Conservation (phyloP, 1,140 invertebrate species). For the Bathynomus jamesi region DNA sequence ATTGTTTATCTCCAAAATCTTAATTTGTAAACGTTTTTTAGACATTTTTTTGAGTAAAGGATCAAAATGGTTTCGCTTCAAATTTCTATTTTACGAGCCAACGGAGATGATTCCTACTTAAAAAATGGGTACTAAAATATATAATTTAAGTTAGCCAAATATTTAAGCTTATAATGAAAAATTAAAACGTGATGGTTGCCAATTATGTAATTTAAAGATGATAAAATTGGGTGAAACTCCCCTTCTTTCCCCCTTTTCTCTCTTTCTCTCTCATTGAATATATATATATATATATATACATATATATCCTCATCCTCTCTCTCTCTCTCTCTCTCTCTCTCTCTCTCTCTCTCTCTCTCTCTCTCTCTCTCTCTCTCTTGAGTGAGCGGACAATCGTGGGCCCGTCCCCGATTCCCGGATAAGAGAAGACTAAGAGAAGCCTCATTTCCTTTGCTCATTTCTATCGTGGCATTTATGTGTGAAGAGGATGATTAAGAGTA, state of each 20-base stretch:
- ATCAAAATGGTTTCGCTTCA: neutral
- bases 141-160: neutral
- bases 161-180: constrained; percentile 1
- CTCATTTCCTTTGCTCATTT: too few species aligned
- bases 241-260: neutral
- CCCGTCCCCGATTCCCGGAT: too few species aligned
- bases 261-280: too few species aligned
- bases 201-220: neutral
- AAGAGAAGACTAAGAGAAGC: too few species aligned
- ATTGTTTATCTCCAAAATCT: neutral
- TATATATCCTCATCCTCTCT: too few species aligned
- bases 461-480: neutral
- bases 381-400: too few species aligned
- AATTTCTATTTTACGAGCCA: neutral
- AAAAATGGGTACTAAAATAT: neutral
- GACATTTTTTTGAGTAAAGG: neutral
- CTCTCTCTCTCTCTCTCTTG: neutral
- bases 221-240: neutral
- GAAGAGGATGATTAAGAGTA: neutral
- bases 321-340: neutral
- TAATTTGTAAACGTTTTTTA: neutral
- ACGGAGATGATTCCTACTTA: neutral
- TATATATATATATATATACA: too few species aligned
- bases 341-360: neutral
- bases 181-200: neutral